phyloP scores from a whole-genome alignment of 2,888 invertebrate species.

The Erebia palarica region DNA sequence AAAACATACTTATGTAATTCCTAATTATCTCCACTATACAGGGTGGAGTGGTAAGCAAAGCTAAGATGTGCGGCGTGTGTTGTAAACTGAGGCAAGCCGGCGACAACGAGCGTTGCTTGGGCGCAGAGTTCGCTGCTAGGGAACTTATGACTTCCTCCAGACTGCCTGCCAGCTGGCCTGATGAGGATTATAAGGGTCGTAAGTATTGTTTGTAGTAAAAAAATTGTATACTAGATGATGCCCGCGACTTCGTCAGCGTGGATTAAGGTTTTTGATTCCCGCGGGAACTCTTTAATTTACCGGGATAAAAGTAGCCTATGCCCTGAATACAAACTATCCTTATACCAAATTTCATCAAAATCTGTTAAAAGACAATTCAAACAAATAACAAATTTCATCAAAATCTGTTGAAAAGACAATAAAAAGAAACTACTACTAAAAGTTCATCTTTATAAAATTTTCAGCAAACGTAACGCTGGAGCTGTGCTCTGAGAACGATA shows the following conservation, averaged over 20 bases:
- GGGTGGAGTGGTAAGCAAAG: conserved; percentile 53
- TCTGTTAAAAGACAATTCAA: too few relatives aligned
- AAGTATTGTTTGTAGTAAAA: conserved; percentile 40
- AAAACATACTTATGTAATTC: background rate
- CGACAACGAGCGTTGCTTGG: conserved; percentile 49
- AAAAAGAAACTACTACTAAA: too few relatives aligned
- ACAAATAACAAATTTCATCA: too few relatives aligned
- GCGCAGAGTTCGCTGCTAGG: conserved; percentile 58
- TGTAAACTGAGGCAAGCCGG: conserved; percentile 48
- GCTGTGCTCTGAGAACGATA: conserved; percentile 47
- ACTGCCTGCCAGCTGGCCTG: conserved; percentile 58
- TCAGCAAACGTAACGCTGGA: conserved; percentile 60
- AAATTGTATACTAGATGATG: too few relatives aligned
- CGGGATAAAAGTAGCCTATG: too few relatives aligned
- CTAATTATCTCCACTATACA: conserved; percentile 33
- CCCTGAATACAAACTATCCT: too few relatives aligned
- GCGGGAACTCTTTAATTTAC: too few relatives aligned
- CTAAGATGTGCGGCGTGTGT: conserved; percentile 61
- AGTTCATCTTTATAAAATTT: conserved; percentile 19
- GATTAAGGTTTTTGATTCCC: too few relatives aligned
- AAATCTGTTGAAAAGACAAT: too few relatives aligned
- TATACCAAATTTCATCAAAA: too few relatives aligned
- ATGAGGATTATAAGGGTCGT: conserved; percentile 60
- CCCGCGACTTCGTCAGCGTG: too few relatives aligned
- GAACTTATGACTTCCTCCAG: conserved; percentile 35